Evolutionary conservation across 2,888 invertebrate genomes (phyloP), one percentile per base, ranked within the genome.

Genomic region (Polymixis flavicincta): DNA sequence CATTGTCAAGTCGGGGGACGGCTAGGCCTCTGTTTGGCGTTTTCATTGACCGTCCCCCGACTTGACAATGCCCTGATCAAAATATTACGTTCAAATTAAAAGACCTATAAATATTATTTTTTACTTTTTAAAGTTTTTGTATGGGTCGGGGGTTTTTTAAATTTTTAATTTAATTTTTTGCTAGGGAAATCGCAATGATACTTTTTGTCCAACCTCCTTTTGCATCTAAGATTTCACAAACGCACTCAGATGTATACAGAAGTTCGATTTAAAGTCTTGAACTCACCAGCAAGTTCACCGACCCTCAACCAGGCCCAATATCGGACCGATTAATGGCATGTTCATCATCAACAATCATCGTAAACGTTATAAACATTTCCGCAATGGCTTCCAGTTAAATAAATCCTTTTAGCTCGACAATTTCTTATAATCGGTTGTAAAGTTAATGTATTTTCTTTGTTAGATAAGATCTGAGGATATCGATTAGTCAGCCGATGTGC

Each of bases 291-390:
- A n/a, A 74, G 82, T 82, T 78, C 79, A 45, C 28, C n/a, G 66
- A 78, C 71, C 82, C 64, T 6, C 76, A 48, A 42, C 42, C 32
- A 76, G 63, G 60, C 78, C 61, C 59, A 85, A 78, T 72, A 76
- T 80, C 57, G 67, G 63, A 59, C 57, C 65, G 67, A 76, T 75
- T 85, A 84, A 87, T 87, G 80, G 69, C 60, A 74, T 67, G 69
- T 66, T 76, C 68, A 68, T 73, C 63, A 74, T 74, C 63, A 78
- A 72, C 68, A 57, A 48, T 71, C 52, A 71, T 86, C 85, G 69
- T 85, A 79, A 87, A 84, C 22, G 59, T 55, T 76, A 28, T 42
- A 48, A 61, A 74, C 76, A 74, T 86, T 85, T 85, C 86, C 86
- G 78, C 75, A 71, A 80, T 72, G 48, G 42, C 48, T 48, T 45